Evolutionary conservation across 92 coral and sea anemone species (phyloP).

Genomic region (Nematostella vectensis): DNA sequence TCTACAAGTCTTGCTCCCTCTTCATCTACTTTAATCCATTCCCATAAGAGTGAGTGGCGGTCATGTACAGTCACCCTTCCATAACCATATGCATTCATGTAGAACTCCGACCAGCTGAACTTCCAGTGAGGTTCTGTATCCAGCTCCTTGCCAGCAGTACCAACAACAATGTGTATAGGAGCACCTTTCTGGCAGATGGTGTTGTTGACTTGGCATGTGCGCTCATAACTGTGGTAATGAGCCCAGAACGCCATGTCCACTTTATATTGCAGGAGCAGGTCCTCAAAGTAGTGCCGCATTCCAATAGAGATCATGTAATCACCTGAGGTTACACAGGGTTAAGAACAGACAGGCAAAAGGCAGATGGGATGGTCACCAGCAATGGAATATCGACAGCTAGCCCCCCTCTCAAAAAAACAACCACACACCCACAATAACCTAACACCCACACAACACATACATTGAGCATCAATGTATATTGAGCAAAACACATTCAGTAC

Average conservation of each 20-base stretch:
- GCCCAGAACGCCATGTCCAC: constrained; percentile 56
- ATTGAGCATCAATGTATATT: too few species aligned
- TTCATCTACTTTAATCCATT: constrained; percentile 34
- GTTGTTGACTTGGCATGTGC: constrained; percentile 49
- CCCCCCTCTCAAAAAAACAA: too few species aligned
- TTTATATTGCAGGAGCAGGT: constrained; percentile 35
- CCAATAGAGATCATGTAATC: constrained; percentile 53
- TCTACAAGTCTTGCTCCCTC: constrained; percentile 19
- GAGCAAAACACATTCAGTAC: too few species aligned
- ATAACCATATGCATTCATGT: constrained; percentile 23
- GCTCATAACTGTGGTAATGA: constrained; percentile 46
- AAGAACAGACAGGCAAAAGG: background rate
- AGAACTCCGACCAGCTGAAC: constrained; percentile 25
- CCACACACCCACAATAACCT: too few species aligned
- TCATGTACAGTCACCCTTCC: constrained; percentile 36
- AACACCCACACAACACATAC: too few species aligned
- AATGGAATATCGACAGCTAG: too few species aligned
- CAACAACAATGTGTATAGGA: constrained; percentile 36
- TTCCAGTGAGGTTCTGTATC: constrained; percentile 10
- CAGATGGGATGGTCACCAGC: too few species aligned
- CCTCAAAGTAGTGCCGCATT: constrained; percentile 35
- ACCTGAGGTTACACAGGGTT: too few species aligned
- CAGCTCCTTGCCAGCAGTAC: constrained; percentile 23
- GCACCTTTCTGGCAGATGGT: constrained; percentile 21
- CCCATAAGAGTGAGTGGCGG: constrained; percentile 28